Evolutionary conservation across 2,113 vertebrate species (phyloP).

Genomic region (Labeo rohita): DNA sequence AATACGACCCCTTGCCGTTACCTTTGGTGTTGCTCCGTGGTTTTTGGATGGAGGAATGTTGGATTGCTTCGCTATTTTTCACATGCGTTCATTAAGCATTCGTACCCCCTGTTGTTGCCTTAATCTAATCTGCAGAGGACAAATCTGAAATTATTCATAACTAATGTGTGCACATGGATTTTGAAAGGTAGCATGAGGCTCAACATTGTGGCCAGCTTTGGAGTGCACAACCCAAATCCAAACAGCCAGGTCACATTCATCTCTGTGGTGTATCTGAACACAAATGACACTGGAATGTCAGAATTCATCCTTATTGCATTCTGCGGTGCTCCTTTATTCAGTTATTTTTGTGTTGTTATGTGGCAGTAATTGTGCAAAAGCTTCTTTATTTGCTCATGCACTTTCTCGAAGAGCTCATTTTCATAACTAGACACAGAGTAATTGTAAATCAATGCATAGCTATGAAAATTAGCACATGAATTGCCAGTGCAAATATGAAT

Average conservation of each 20-base stretch:
- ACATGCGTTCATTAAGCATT: slow-evolving; percentile 64
- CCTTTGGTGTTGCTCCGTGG: slow-evolving; percentile 70
- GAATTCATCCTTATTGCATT: slow-evolving; percentile 26
- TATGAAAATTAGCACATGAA: slow-evolving; percentile 30
- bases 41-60: slow-evolving; percentile 71
- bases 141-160: slow-evolving; percentile 67
- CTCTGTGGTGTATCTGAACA: slow-evolving; percentile 66
- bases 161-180: slow-evolving; percentile 65
- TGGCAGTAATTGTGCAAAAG: neutral
- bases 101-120: slow-evolving; percentile 63
- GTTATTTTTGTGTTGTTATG: slow-evolving; percentile 17
- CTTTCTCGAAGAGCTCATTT: neutral
- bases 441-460: slow-evolving; percentile 6
- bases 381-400: neutral
- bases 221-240: slow-evolving; percentile 62
- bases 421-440: neutral
- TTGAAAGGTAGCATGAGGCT: slow-evolving; percentile 62
- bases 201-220: slow-evolving; percentile 70
- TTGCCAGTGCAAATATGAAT: slow-evolving; percentile 6
- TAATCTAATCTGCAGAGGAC: slow-evolving; percentile 67
- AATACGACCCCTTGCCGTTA: slow-evolving; percentile 65
- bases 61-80: slow-evolving; percentile 73
- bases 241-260: slow-evolving; percentile 70
- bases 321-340: neutral
- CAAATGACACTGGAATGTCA: slow-evolving; percentile 57